Percentiles rank a stretch among this genome's conserved stretches.
These are phyloP conservation scores for Benthosema pterotum DNA, from an alignment of 2,797 vertebrate species.

Conservation along the genomic window DNA sequence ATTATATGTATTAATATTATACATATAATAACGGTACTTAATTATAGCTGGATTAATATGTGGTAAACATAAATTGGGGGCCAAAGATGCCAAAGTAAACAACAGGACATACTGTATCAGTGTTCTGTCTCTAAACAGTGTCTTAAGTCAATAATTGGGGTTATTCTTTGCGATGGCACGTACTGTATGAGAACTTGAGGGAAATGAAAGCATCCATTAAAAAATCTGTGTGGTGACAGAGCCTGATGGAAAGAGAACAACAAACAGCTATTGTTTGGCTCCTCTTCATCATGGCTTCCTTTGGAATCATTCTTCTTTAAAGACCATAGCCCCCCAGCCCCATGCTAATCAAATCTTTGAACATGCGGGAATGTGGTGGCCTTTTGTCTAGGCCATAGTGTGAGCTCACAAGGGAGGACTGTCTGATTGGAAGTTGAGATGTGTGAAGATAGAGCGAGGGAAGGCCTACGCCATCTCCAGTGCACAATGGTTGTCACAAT, in stretches of 20 bases:
- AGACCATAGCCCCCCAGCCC: slow-evolving; percentile 68
- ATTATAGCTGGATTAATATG: slow-evolving; percentile 4
- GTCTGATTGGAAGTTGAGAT: slow-evolving; percentile 76
- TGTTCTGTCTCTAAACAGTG: neutral
- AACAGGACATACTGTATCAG: neutral
- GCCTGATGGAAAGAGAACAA: slow-evolving; percentile 52
- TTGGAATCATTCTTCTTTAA: slow-evolving; percentile 71
- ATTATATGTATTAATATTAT: neutral
- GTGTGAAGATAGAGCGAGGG: slow-evolving; percentile 80
- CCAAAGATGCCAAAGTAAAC: slow-evolving; percentile 3
- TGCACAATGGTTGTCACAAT: slow-evolving; percentile 81
- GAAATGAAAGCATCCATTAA: slow-evolving; percentile 21
- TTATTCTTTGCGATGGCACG: slow-evolving; percentile 24
- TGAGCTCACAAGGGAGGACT: slow-evolving; percentile 82
- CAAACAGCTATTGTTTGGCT: slow-evolving; percentile 68
- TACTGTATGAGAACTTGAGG: slow-evolving; percentile 2
- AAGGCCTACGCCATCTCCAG: slow-evolving; percentile 85
- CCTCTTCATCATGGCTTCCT: slow-evolving; percentile 69
- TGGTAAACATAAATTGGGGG: neutral
- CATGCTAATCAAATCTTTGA: slow-evolving; percentile 78
- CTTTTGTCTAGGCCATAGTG: slow-evolving; percentile 79
- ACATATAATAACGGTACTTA: neutral
- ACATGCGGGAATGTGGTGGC: slow-evolving; percentile 80
- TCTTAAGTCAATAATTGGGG: neutral
- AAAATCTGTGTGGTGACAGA: slow-evolving; percentile 42